These are phyloP conservation scores for Minunthozetes semirufus DNA, from an alignment of 2,888 invertebrate genomes.

Conservation along the genomic window DNA sequence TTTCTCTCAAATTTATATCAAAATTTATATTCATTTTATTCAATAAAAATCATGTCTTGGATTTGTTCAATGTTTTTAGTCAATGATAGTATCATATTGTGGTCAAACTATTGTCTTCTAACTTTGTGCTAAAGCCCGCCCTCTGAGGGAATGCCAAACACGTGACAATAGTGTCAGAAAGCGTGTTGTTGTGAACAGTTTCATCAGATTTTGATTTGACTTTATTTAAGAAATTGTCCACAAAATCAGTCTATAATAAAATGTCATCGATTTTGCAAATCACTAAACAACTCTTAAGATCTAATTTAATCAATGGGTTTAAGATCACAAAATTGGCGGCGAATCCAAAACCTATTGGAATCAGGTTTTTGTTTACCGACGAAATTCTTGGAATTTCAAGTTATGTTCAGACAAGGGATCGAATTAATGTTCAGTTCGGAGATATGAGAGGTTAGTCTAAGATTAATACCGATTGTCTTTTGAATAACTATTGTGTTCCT, in stretches of 20 bases:
- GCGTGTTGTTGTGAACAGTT: neutral
- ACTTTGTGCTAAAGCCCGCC: neutral
- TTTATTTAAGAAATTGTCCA: neutral
- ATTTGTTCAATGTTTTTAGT: no score
- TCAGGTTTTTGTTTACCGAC: slow-evolving; percentile 42
- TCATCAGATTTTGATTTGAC: neutral
- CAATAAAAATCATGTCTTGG: no score
- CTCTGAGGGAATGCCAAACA: neutral
- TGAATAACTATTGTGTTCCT: no score
- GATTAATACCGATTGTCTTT: no score
- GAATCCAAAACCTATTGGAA: neutral
- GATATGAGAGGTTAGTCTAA: slow-evolving; percentile 43
- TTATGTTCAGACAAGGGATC: slow-evolving; percentile 43
- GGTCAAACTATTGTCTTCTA: no score
- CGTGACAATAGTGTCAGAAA: neutral
- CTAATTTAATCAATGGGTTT: neutral
- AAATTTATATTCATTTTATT: no score
- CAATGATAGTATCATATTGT: no score
- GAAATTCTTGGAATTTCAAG: slow-evolving; percentile 44
- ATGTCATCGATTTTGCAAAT: slow-evolving; percentile 1
- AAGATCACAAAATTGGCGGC: neutral
- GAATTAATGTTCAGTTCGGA: slow-evolving; percentile 42
- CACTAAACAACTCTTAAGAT: neutral
- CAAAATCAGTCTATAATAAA: neutral
- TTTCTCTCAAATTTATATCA: no score